Conservation (phyloP, 2,888 invertebrate species). For the Dynastes hyllus region DNA sequence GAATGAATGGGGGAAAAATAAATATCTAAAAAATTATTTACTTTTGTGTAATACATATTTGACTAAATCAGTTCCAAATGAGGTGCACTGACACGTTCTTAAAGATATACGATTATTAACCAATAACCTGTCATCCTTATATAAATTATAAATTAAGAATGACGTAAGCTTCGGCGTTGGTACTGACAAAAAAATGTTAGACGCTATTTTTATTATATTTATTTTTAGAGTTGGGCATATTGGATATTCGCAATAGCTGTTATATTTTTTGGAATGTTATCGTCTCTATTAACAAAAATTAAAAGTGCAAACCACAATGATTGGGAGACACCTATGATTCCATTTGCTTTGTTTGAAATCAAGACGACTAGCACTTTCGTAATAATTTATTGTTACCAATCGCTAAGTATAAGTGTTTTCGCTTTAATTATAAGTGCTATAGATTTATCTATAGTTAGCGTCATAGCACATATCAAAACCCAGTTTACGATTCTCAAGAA, state of each 20-base stretch:
- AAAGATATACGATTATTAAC: too few relatives aligned
- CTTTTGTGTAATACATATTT: too few relatives aligned
- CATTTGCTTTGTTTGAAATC: constrained; percentile 53
- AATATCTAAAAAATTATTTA: too few relatives aligned
- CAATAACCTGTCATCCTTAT: too few relatives aligned
- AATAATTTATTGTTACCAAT: constrained; percentile 51
- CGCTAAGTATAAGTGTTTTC: constrained; percentile 51
- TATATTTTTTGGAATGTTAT: constrained; percentile 48
- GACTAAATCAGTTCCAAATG: too few relatives aligned
- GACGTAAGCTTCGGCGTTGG: too few relatives aligned
- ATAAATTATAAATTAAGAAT: too few relatives aligned
- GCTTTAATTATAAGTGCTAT: constrained; percentile 51
- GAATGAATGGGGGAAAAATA: too few relatives aligned
- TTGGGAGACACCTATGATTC: constrained; percentile 53
- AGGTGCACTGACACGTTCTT: too few relatives aligned
- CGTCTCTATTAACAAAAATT: constrained; percentile 48
- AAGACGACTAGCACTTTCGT: constrained; percentile 53
- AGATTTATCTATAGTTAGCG: constrained; percentile 53
- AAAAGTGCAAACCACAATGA: constrained; percentile 50
- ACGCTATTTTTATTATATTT: neutral
- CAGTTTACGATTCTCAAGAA: constrained; percentile 54
- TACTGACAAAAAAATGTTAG: too few relatives aligned
- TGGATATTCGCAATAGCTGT: constrained; percentile 40
- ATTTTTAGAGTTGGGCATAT: constrained; percentile 53
- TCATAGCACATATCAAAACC: constrained; percentile 54